Evolutionary conservation across 2,888 invertebrate species (phyloP).

Genomic region (Nymphalis urticae): DNA sequence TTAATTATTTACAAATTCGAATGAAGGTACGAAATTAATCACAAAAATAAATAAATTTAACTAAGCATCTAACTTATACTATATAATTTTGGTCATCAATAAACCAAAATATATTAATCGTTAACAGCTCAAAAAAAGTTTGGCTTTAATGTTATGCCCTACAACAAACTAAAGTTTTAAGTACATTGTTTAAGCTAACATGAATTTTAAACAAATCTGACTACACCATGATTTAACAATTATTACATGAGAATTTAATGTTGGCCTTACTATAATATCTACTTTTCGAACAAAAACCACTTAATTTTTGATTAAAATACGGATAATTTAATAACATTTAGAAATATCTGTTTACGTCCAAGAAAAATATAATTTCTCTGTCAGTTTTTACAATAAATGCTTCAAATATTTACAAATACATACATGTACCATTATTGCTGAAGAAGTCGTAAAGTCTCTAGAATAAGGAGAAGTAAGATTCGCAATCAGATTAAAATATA

Average conservation of each 20-base stretch:
- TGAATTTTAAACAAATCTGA: constrained; percentile 63
- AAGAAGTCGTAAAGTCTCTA: constrained; percentile 71
- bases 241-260: constrained; percentile 39
- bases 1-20: constrained; percentile 74
- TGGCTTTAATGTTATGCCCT: constrained; percentile 58
- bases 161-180: constrained; percentile 61
- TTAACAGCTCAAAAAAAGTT: constrained; percentile 59
- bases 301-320: constrained; percentile 41
- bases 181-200: constrained; percentile 65
- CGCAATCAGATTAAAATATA: constrained; percentile 65
- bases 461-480: constrained; percentile 53
- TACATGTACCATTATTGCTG: constrained; percentile 78
- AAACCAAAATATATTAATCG: constrained; percentile 56
- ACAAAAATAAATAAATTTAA: constrained; percentile 75
- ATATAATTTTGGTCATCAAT: constrained; percentile 68
- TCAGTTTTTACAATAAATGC: constrained; percentile 71
- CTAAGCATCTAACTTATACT: constrained; percentile 68
- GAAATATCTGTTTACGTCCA: constrained; percentile 65
- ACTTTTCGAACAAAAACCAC: constrained; percentile 37
- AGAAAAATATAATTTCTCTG: constrained; percentile 79
- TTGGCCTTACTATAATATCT: constrained; percentile 35
- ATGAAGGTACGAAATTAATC: constrained; percentile 75
- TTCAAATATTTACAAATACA: constrained; percentile 76
- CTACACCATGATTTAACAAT: constrained; percentile 50
- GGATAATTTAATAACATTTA: constrained; percentile 54